Evolutionary conservation across 2,113 vertebrate genomes (phyloP).

Genomic region (Thalassarche chlororhynchos): DNA sequence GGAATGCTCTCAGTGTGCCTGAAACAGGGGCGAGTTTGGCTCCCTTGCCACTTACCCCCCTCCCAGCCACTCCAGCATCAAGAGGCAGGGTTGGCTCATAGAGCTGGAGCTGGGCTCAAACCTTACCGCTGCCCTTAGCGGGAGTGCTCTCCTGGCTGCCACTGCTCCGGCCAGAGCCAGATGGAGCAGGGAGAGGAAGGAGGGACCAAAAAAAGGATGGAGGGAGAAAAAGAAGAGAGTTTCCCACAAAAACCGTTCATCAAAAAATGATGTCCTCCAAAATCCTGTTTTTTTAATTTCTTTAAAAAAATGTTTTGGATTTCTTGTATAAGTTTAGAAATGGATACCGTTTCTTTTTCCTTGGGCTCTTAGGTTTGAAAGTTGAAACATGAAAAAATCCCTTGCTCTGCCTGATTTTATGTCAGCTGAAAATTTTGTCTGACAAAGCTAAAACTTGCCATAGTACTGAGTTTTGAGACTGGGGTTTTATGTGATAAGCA

Average conservation of each 20-base stretch:
- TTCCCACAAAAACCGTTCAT: neutral
- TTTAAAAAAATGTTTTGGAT: neutral
- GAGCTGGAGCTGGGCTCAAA: neutral
- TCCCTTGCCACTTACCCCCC: neutral
- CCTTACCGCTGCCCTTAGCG: neutral
- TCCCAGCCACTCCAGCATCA: neutral
- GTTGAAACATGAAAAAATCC: neutral
- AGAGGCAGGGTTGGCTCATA: rapidly evolving
- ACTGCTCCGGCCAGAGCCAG: neutral
- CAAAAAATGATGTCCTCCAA: neutral
- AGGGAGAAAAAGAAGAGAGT: neutral
- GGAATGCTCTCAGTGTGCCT: neutral
- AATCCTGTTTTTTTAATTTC: neutral
- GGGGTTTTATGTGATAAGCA: neutral
- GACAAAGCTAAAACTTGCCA: neutral
- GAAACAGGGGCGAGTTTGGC: neutral
- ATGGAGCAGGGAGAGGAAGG: neutral
- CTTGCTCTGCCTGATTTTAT: neutral
- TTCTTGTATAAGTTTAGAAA: neutral
- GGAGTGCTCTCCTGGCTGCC: neutral
- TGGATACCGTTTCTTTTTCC: neutral
- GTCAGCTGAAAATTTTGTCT: neutral
- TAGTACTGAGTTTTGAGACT: neutral
- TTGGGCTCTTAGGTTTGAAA: neutral
- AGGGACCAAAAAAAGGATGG: neutral